phyloP scores from a whole-genome alignment of 1,140 invertebrate species.

The Drosophila obscura region DNA sequence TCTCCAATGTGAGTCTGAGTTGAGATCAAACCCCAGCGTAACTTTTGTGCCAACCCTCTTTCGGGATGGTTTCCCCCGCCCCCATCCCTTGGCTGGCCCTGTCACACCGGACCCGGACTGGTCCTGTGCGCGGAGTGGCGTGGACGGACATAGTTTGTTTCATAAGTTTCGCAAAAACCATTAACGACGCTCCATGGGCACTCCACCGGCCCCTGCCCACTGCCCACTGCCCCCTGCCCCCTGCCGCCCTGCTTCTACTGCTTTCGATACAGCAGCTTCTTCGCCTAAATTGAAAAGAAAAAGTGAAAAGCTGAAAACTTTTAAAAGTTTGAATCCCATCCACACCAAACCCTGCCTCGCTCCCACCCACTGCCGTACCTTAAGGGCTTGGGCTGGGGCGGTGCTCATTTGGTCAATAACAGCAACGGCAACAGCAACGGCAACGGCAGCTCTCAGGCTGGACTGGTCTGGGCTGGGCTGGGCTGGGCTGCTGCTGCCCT shows the following conservation, averaged over 20 bases:
- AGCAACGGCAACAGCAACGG: constrained; percentile 48
- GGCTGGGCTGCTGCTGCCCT: no score
- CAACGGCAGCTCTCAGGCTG: constrained; percentile 29
- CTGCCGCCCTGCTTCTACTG: constrained; percentile 12
- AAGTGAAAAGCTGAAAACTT: constrained; percentile 81
- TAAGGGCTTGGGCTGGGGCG: constrained; percentile 34
- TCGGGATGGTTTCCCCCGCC: no score
- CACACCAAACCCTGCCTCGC: not conserved
- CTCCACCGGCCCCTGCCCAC: constrained; percentile 15
- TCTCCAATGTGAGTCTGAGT: no score
- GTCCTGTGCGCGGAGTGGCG: no score
- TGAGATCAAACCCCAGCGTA: no score
- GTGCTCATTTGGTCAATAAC: constrained; percentile 69
- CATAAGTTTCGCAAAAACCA: constrained; percentile 77
- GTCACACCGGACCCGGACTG: constrained; percentile 14
- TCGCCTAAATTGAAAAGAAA: constrained; percentile 71
- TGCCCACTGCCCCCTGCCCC: constrained; percentile 15
- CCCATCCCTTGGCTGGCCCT: no score
- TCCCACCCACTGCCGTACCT: constrained; percentile 14
- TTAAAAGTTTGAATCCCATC: constrained; percentile 74
- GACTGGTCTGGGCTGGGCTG: no score
- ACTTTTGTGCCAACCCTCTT: no score
- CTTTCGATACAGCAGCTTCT: constrained; percentile 20
- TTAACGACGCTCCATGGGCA: constrained; percentile 71
- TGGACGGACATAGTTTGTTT: constrained; percentile 67